Evolutionary conservation across 2,888 invertebrate species (phyloP).

Genomic region (Cerastis rubricosa): DNA sequence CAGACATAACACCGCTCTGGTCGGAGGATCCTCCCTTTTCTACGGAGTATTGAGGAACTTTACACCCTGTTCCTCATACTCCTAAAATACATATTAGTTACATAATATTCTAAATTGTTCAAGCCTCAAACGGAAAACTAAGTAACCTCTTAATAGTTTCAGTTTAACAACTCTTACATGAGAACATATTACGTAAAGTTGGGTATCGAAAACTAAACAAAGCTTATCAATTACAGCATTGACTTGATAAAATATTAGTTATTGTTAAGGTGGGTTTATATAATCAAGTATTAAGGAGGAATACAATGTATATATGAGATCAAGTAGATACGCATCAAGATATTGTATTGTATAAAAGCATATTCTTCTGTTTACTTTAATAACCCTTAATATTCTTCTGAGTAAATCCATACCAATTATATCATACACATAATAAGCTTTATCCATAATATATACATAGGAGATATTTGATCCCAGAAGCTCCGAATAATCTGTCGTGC

Average conservation of each 20-base stretch:
- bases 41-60: too few species aligned
- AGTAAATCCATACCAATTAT: neutral
- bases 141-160: constrained; percentile 22
- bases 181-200: constrained; percentile 32
- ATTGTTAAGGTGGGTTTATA: neutral
- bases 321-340: neutral
- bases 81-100: neutral
- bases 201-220: constrained; percentile 18
- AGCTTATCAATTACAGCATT: constrained; percentile 4
- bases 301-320: neutral
- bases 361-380: neutral
- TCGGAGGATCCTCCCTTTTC: too few species aligned
- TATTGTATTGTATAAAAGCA: neutral
- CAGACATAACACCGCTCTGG: too few species aligned
- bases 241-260: neutral
- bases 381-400: neutral
- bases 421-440: constrained; percentile 6
- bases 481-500: constrained; percentile 25
- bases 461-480: constrained; percentile 28
- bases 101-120: constrained; percentile 18
- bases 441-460: neutral
- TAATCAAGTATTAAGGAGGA: neutral
- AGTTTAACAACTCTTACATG: constrained; percentile 29
- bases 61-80: too few species aligned
- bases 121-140: constrained; percentile 18